A percentile compares a stretch with the other conserved stretches of the same genome.
Evolutionary conservation across 2,888 invertebrate species (phyloP).

Genomic region (Athrips mouffetella): DNA sequence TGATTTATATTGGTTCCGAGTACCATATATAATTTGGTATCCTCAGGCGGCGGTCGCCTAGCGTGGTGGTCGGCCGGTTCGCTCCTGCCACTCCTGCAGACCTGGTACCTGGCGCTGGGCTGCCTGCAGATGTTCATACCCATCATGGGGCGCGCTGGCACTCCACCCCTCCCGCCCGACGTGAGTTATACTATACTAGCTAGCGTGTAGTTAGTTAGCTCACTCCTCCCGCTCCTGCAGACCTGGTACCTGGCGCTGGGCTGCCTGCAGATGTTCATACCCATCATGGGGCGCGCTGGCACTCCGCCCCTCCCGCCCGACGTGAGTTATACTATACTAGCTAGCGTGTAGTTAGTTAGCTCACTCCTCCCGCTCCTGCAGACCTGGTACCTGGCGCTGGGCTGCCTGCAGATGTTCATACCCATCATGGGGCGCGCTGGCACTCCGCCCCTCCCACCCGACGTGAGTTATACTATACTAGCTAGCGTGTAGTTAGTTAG

Average conservation of each 20-base stretch:
- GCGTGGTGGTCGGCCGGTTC: conserved; percentile 69
- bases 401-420: conserved; percentile 84
- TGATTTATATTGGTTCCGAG: too few species aligned
- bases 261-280: conserved; percentile 85
- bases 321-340: conserved; percentile 46
- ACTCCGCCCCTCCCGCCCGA: conserved; percentile 83
- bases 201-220: neutral
- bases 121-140: conserved; percentile 87
- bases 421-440: conserved; percentile 90
- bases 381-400: conserved; percentile 77
- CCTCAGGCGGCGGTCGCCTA: conserved; percentile 76
- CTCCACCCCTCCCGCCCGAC: conserved; percentile 83
- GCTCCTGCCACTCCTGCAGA: conserved; percentile 80
- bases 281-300: conserved; percentile 89
- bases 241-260: conserved; percentile 79
- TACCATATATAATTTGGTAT: too few species aligned
- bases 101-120: conserved; percentile 83
- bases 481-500: neutral
- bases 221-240: too few species aligned
- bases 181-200: conserved; percentile 42
- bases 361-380: too few species aligned
- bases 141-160: conserved; percentile 87
- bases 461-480: conserved; percentile 62
- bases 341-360: neutral
- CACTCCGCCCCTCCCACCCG: conserved; percentile 81